A percentile compares a stretch with the other conserved stretches of the same genome.
Evolutionary conservation across 2,797 vertebrate genomes (phyloP).

Genomic region (Lutjanus argentimaculatus): DNA sequence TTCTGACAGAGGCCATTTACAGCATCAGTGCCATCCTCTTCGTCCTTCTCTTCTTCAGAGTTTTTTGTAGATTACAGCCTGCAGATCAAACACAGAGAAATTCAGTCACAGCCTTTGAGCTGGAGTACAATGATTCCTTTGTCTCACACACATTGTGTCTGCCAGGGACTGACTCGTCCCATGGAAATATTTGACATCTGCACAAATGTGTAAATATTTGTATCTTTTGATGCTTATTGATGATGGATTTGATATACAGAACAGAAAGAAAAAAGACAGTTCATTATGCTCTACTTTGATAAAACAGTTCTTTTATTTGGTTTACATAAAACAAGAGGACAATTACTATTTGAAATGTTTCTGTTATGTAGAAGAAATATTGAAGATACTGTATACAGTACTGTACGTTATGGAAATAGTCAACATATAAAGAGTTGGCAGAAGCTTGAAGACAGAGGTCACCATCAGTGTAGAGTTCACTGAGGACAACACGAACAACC

Average conservation of each 20-base stretch:
- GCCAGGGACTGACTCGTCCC: conserved; percentile 50
- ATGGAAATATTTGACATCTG: conserved; percentile 43
- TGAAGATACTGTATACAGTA: background rate
- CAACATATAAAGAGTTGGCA: conserved; percentile 1
- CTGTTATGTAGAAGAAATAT: conserved; percentile 2
- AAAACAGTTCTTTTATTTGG: conserved; percentile 4
- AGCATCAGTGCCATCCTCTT: conserved; percentile 74
- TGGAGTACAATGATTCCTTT: conserved; percentile 73
- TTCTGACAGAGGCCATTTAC: conserved; percentile 80
- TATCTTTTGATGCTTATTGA: conserved; percentile 22
- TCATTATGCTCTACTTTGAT: conserved; percentile 1
- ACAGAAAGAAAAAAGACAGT: conserved; percentile 9
- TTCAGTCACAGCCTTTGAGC: conserved; percentile 72
- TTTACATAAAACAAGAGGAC: background rate
- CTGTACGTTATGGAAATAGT: conserved; percentile 7
- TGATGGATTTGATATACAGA: conserved; percentile 14
- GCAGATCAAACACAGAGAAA: conserved; percentile 83
- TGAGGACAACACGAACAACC: conserved; percentile 26
- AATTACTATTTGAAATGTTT: background rate
- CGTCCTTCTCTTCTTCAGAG: conserved; percentile 59
- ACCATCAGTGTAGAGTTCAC: conserved; percentile 28
- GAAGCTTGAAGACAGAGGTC: conserved; percentile 30
- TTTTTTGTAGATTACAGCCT: conserved; percentile 81
- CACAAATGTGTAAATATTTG: conserved; percentile 55
- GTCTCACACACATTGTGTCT: conserved; percentile 63